phyloP scores from a whole-genome alignment of 2,888 invertebrate species.

The Campaea margaritaria region DNA sequence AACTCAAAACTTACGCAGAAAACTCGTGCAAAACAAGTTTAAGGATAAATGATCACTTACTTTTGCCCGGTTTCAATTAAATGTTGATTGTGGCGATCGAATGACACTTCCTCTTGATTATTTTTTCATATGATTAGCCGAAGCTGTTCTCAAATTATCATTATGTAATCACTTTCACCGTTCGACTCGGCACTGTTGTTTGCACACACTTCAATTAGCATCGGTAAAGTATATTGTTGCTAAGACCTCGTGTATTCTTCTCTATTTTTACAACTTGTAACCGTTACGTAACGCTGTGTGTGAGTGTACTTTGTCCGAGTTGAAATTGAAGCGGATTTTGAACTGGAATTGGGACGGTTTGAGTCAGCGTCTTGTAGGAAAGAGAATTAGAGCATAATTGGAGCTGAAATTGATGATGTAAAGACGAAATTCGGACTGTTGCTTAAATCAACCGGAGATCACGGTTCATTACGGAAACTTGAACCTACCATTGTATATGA shows the following conservation, averaged over 20 bases:
- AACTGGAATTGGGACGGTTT: conserved; percentile 6
- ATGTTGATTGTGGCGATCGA: conserved; percentile 13
- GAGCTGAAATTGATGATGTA: too few species aligned
- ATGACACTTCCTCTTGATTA: conserved; percentile 36
- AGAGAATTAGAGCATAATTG: too few species aligned
- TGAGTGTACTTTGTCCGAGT: conserved; percentile 8
- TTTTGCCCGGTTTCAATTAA: background rate
- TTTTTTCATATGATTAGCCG: conserved; percentile 53
- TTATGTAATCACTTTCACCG: conserved; percentile 75
- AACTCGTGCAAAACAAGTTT: background rate
- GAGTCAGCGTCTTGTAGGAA: background rate
- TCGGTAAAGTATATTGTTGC: conserved; percentile 59
- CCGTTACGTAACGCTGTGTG: conserved; percentile 30
- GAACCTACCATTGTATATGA: too few species aligned
- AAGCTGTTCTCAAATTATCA: conserved; percentile 51
- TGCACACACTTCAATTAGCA: conserved; percentile 75
- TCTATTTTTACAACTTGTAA: conserved; percentile 50
- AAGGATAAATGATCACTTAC: conserved; percentile 1
- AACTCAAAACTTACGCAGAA: too few species aligned
- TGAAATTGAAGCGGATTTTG: conserved; percentile 8
- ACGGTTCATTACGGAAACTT: too few species aligned
- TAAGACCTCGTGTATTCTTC: conserved; percentile 54
- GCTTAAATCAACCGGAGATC: too few species aligned
- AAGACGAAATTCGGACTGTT: too few species aligned
- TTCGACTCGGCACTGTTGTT: conserved; percentile 52